These are phyloP conservation scores for Lucinisca nassula DNA, from an alignment of 2,888 invertebrate species.

Conservation along the genomic window DNA sequence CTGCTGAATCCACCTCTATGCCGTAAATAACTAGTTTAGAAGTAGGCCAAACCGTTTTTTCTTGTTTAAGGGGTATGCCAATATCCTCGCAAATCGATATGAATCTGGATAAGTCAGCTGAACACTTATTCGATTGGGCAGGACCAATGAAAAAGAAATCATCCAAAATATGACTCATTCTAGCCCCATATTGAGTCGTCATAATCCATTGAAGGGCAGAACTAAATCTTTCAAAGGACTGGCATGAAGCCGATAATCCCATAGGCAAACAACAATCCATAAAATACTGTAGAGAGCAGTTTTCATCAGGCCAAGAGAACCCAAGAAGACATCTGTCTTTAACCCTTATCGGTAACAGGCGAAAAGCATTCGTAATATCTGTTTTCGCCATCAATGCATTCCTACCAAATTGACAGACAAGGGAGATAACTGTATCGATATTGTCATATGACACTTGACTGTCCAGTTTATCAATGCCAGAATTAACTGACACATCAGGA, in stretches of 20 bases:
- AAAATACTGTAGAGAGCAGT: too few species aligned
- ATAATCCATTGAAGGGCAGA: too few species aligned
- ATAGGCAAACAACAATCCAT: too few species aligned
- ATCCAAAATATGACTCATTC: slow-evolving; percentile 41
- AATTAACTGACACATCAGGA: background rate
- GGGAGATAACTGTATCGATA: background rate
- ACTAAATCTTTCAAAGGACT: too few species aligned
- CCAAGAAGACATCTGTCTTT: too few species aligned
- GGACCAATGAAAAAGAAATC: slow-evolving; percentile 50
- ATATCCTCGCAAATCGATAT: background rate
- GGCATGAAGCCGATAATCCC: too few species aligned
- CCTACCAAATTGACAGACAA: background rate
- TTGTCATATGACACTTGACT: background rate
- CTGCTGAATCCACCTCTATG: background rate
- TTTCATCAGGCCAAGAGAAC: too few species aligned
- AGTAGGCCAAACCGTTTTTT: background rate
- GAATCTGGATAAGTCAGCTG: background rate
- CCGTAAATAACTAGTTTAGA: background rate
- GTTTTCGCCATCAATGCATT: too few species aligned
- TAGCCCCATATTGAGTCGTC: slow-evolving; percentile 15
- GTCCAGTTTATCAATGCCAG: background rate
- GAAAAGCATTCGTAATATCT: too few species aligned
- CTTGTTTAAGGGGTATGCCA: background rate
- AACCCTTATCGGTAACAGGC: too few species aligned
- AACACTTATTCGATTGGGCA: background rate